These are phyloP conservation scores for Tragopan temminckii DNA, from an alignment of 2,797 vertebrate species.

Conservation along the genomic window DNA sequence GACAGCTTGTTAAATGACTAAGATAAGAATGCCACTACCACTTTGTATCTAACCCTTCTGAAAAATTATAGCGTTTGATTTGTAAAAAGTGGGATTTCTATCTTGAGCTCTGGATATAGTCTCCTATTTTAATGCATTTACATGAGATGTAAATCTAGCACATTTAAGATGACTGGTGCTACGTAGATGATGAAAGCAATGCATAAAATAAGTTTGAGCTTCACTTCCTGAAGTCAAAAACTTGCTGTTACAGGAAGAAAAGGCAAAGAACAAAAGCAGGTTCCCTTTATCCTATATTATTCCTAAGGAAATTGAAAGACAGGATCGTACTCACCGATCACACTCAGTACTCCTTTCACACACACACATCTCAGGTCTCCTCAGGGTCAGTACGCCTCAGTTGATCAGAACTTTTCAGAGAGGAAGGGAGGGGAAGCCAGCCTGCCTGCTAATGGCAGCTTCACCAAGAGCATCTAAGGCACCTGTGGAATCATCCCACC, in stretches of 20 bases:
- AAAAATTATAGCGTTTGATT: neutral
- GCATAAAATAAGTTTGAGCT: slow-evolving; percentile 19
- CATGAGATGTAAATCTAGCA: slow-evolving; percentile 43
- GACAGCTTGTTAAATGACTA: neutral
- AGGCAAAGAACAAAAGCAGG: neutral
- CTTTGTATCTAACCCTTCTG: neutral
- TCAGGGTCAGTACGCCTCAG: neutral
- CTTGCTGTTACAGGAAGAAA: slow-evolving; percentile 11
- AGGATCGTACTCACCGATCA: neutral
- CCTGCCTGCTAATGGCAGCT: neutral
- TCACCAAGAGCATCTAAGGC: neutral
- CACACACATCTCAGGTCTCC: neutral
- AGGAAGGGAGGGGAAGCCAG: neutral
- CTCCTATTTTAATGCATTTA: slow-evolving; percentile 42
- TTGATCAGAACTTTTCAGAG: neutral
- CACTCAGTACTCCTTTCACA: neutral
- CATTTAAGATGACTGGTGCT: slow-evolving; percentile 1
- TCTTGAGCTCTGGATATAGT: neutral
- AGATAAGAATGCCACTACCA: neutral
- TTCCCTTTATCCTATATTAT: neutral
- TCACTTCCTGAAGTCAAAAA: slow-evolving; percentile 42
- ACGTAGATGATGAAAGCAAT: slow-evolving; percentile 6
- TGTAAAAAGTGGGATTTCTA: slow-evolving; percentile 27
- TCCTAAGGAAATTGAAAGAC: neutral
- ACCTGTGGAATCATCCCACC: neutral